phyloP scores from a whole-genome alignment of 92 coral and sea anemone species.

The Pocillopora grandis region DNA sequence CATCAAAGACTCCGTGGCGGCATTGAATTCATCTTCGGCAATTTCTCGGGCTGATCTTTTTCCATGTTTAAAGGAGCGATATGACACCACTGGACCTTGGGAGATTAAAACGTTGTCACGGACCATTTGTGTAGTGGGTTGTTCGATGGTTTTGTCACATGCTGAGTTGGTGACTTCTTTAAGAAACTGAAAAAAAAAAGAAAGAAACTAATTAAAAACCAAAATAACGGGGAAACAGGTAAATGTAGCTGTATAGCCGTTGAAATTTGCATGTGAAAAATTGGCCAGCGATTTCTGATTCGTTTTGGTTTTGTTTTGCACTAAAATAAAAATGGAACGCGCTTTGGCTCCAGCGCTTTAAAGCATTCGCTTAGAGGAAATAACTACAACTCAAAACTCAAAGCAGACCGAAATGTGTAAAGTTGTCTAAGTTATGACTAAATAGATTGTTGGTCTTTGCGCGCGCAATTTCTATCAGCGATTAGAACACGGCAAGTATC shows the following conservation, averaged over 20 bases:
- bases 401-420: too few relatives aligned
- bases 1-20: constrained; percentile 28
- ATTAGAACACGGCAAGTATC: too few relatives aligned
- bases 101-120: not conserved
- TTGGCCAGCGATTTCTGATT: too few relatives aligned
- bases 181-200: not conserved
- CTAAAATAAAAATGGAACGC: too few relatives aligned
- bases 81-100: constrained; percentile 18
- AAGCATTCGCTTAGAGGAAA: too few relatives aligned
- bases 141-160: not conserved
- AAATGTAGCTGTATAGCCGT: not conserved
- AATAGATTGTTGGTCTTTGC: too few relatives aligned
- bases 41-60: constrained; percentile 50
- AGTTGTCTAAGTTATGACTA: too few relatives aligned
- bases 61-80: constrained; percentile 52
- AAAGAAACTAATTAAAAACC: not conserved
- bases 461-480: too few relatives aligned
- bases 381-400: too few relatives aligned
- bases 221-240: not conserved
- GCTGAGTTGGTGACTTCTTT: not conserved
- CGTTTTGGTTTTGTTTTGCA: too few relatives aligned
- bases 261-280: too few relatives aligned
- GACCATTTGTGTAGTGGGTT: not conserved
- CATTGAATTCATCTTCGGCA: constrained; percentile 36
- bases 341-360: too few relatives aligned